Base-by-base conservation (phyloP, 1,140 invertebrate species). In the Ips nitidus region DNA sequence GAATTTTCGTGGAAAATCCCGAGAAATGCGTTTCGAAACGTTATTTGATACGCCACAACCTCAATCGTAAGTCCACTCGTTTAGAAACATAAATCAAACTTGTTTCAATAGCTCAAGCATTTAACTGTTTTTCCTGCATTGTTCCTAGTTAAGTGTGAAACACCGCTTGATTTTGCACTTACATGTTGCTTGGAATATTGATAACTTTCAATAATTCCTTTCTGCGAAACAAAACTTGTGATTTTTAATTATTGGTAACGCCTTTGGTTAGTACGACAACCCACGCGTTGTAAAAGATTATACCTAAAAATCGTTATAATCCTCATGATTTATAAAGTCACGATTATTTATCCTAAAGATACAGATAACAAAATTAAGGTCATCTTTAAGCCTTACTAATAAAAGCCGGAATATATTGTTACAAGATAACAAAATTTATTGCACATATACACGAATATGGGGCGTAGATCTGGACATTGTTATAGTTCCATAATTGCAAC, bases 291-390 rank as follows among this genome's bases (percentile, higher is more conserved):
- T 37, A 55, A 55, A 55, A 55, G 53, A 55, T 55, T 55, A 55
- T 6, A 37, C 7, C 7, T 37, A 37, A 47, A 55, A 55, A 55
- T 55, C 53, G 37, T 37, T 55, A 6, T 55, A 55, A 55, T 55
- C 7, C 53, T 5, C 37, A 55, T 55, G 53, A 55, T 55, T 55
- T 55, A 55, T 37, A 55, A 55, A 55, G 53, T 55, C 53, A 55
- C 37, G 8, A 55, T 55, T 55, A 55, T 55, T 55, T 55, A 55
- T 55, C 37, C 37, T 22, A 55, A 37, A 22, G 37, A 22, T 38
- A 22, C 22, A 22, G 53, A 55, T 55, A 55, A 38, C 8, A 55
- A 55, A 22, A 55, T 55, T 55, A 55, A 55, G 53, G 37, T 55
- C 53, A 6, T 37, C 8, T 55, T 55, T n/a, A 55, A 22, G 22